phyloP scores from a whole-genome alignment of 2,888 invertebrate species.

The Lasiommata megera region DNA sequence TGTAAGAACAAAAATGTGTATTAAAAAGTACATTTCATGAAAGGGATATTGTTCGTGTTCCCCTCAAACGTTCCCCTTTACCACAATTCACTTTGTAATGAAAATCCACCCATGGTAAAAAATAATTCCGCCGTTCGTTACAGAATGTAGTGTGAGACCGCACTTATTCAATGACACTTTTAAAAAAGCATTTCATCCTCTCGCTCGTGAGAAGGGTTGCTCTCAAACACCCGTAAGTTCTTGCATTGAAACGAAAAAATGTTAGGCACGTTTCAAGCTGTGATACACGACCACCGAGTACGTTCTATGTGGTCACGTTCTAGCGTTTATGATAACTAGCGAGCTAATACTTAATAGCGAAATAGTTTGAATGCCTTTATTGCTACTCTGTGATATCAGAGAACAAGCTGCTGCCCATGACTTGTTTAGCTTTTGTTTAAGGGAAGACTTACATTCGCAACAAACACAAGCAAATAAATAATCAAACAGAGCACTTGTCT shows the following conservation, averaged over 20 bases:
- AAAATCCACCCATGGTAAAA: slow-evolving; percentile 18
- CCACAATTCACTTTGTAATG: slow-evolving; percentile 4
- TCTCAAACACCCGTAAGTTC: slow-evolving; percentile 34
- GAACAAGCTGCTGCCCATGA: too few species aligned
- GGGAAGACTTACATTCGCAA: too few species aligned
- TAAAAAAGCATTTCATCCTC: slow-evolving; percentile 35
- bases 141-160: slow-evolving; percentile 35
- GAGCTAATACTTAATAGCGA: too few species aligned
- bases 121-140: slow-evolving; percentile 37
- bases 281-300: slow-evolving; percentile 20
- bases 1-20: not conserved
- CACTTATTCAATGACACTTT: slow-evolving; percentile 37
- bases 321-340: not conserved
- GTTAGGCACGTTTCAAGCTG: slow-evolving; percentile 24
- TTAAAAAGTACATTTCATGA: not conserved
- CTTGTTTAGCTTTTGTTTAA: too few species aligned
- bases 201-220: slow-evolving; percentile 27
- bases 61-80: slow-evolving; percentile 1
- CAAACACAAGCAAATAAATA: too few species aligned
- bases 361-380: too few species aligned
- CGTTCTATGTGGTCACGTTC: slow-evolving; percentile 15
- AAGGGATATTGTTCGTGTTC: not conserved
- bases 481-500: too few species aligned
- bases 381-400: too few species aligned
- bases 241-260: slow-evolving; percentile 35